Evolutionary conservation across 2,113 vertebrate genomes (phyloP), one percentile per base, ranked within the genome.

Genomic region (Maccullochella peelii): DNA sequence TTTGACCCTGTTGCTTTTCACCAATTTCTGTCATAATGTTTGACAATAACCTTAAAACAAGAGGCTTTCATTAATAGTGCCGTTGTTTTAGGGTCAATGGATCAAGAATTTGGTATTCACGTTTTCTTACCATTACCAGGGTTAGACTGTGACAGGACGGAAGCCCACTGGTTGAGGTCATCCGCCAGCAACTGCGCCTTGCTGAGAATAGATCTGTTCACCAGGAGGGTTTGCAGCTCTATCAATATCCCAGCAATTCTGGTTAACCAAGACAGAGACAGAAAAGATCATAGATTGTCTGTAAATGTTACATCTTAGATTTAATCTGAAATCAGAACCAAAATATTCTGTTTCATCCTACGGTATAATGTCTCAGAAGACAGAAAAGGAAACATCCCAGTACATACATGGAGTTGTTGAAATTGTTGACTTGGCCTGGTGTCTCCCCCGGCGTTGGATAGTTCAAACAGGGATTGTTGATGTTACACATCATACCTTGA

Each of bases 401-500:
- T 25, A 85, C 97, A 91, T 94, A 99, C 98, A 98, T 96, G 59
- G 98, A 99, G 72, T 96, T 93, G 86, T 99, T 95, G 94, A 99
- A 99, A 94, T 99, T 99, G 93, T 98, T 98, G 90, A 98, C 97
- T 85, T 97, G 92, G 25, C 98, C 97, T 0, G 98, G 98, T 8
- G 97, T 94, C 90, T 99, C 98, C 27, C 98, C 98, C n/a, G 96
- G 97, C 7, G 98, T 99, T 2, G 98, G 96, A 12, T 96, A 95
- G 81, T 92, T 96, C 85, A 97, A 94, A 86, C 98, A 99, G 7
- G 98, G 98, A 83, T 99, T 99, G 85, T 99, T 95, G 73, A 98
- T 95, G 71, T 98, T 99, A 87, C 98, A 99, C 75, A 99, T 94
- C 92, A 99, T 98, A 33, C 98, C 97, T 89, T 99, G 98, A 84